A percentile compares a stretch with the other conserved stretches of the same genome.
These are phyloP conservation scores for Pavo muticus DNA, from an alignment of 2,113 vertebrate species.

Conservation along the genomic window DNA sequence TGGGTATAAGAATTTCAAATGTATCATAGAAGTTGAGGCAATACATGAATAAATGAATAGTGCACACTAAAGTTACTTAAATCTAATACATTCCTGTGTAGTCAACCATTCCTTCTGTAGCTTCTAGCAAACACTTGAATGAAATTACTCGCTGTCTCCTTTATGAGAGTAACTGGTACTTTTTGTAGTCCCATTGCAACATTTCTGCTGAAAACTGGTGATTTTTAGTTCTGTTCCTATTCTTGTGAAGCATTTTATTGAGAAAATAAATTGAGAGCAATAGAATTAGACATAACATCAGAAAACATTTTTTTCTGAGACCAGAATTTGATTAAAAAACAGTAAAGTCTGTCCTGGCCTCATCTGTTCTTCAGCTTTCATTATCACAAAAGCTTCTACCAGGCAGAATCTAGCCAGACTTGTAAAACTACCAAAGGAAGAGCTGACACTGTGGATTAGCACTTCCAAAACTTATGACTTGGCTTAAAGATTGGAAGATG, in stretches of 20 bases:
- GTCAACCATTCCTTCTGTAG: neutral
- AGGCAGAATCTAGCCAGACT: conserved; percentile 21
- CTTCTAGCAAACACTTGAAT: conserved; percentile 7
- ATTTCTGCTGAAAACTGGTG: neutral
- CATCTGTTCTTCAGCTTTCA: neutral
- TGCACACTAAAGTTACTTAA: neutral
- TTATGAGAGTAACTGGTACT: neutral
- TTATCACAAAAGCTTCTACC: neutral
- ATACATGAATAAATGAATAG: neutral
- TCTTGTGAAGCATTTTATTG: conserved; percentile 10
- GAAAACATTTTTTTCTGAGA: neutral
- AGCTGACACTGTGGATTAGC: conserved; percentile 39
- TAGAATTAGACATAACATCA: conserved; percentile 23
- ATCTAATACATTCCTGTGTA: neutral
- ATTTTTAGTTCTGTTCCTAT: neutral
- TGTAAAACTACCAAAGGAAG: conserved; percentile 32
- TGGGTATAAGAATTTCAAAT: neutral
- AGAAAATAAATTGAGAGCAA: conserved; percentile 20
- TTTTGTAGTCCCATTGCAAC: neutral
- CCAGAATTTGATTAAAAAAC: neutral
- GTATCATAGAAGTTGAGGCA: neutral
- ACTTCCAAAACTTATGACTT: conserved; percentile 38
- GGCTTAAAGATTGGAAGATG: conserved; percentile 51
- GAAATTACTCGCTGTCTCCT: neutral
- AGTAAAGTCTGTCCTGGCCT: neutral